Conservation (phyloP, 2,888 invertebrate genomes). For the Drosophila trichaetosa region DNA sequence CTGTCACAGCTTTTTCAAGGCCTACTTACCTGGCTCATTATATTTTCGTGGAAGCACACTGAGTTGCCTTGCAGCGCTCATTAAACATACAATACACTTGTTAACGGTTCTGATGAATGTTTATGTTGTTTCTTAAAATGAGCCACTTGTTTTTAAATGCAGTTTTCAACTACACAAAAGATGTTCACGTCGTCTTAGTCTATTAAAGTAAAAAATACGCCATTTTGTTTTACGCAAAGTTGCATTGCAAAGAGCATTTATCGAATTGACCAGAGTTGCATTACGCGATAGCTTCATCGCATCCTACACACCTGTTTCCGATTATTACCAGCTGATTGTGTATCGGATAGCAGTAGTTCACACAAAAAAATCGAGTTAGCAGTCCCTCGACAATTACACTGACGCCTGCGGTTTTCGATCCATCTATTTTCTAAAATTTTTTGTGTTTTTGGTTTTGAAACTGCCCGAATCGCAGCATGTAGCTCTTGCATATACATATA, state of each 20-base stretch:
- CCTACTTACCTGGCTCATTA: constrained; percentile 85
- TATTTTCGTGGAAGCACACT: constrained; percentile 82
- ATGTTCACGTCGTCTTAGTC: constrained; percentile 72
- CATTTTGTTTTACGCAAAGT: constrained; percentile 77
- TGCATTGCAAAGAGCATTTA: constrained; percentile 14
- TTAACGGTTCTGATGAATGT: constrained; percentile 58
- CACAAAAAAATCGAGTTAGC: constrained; percentile 28
- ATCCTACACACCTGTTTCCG: constrained; percentile 40
- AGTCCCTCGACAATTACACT: constrained; percentile 27
- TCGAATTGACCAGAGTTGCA: constrained; percentile 22
- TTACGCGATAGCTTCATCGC: not conserved
- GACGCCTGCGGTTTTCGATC: constrained; percentile 33
- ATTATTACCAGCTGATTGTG: constrained; percentile 37
- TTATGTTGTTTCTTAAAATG: constrained; percentile 52
- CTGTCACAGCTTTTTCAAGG: constrained; percentile 73
- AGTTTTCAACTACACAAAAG: constrained; percentile 73
- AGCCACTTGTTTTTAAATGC: constrained; percentile 72
- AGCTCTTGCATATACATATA: constrained; percentile 26
- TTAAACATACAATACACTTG: constrained; percentile 82
- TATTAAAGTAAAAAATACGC: constrained; percentile 76
- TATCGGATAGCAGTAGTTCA: constrained; percentile 6
- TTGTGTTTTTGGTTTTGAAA: constrained; percentile 20
- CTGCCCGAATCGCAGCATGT: constrained; percentile 42
- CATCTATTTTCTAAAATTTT: constrained; percentile 21
- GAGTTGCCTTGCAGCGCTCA: constrained; percentile 82